phyloP scores from a whole-genome alignment of 2,888 invertebrate genomes.

The Leucania comma region DNA sequence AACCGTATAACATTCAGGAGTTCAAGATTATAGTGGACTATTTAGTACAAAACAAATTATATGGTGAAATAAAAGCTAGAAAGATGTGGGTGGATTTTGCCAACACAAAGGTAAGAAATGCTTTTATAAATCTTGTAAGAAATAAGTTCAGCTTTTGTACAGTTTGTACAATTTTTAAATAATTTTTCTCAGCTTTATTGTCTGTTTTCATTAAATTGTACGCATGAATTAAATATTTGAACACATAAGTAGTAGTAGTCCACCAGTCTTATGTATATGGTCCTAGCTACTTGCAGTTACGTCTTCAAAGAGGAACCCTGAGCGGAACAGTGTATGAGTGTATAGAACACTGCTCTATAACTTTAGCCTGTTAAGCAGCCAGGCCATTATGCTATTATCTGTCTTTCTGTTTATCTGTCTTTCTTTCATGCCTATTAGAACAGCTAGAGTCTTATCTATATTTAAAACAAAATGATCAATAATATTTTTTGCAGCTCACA shows the following conservation, averaged over 20 bases:
- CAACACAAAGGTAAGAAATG: slow-evolving; percentile 75
- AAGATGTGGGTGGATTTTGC: slow-evolving; percentile 87
- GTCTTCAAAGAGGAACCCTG: no score
- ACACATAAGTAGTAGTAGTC: no score
- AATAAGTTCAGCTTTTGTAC: not conserved
- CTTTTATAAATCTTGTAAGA: slow-evolving; percentile 5
- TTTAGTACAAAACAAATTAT: slow-evolving; percentile 77
- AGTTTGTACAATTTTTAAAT: not conserved
- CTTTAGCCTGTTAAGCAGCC: no score
- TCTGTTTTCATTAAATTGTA: not conserved
- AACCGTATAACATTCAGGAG: slow-evolving; percentile 83
- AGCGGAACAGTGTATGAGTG: no score
- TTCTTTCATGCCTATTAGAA: no score
- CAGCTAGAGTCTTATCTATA: no score
- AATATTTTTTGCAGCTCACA: slow-evolving; percentile 74
- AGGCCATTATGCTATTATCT: no score
- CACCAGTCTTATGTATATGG: no score
- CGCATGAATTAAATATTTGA: no score
- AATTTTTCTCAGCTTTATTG: not conserved
- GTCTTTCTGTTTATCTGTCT: no score
- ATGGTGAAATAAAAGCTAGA: slow-evolving; percentile 79
- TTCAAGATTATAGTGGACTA: slow-evolving; percentile 85
- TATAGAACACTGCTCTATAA: no score
- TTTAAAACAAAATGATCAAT: not conserved
- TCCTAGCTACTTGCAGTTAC: no score